These are phyloP conservation scores for Leptodirus hochenwartii DNA, from an alignment of 2,888 invertebrate species.

Conservation along the genomic window DNA sequence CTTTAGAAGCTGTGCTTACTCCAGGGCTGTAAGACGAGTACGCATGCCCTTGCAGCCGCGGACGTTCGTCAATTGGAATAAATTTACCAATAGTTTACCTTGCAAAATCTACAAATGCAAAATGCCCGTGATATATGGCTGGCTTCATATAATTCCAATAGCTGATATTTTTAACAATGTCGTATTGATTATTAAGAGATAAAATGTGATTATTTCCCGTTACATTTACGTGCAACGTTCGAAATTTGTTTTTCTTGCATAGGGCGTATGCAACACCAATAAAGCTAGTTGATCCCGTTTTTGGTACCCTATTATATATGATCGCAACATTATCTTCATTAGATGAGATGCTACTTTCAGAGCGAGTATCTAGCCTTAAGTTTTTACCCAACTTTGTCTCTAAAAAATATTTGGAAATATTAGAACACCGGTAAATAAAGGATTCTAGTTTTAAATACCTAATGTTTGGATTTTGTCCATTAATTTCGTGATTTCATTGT, in stretches of 20 bases:
- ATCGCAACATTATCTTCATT: slow-evolving; percentile 60
- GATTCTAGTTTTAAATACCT: no score
- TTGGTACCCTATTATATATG: slow-evolving; percentile 91
- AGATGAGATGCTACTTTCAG: no score
- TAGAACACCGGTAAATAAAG: no score
- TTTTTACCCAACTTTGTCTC: no score
- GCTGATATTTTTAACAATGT: slow-evolving; percentile 81
- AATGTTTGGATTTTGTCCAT: no score
- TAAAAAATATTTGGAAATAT: no score
- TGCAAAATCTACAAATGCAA: slow-evolving; percentile 89
- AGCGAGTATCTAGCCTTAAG: no score
- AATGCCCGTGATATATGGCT: slow-evolving; percentile 92
- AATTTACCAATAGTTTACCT: slow-evolving; percentile 49
- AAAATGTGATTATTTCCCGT: slow-evolving; percentile 93
- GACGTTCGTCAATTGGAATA: no score
- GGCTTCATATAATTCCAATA: slow-evolving; percentile 82
- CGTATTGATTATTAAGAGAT: slow-evolving; percentile 75
- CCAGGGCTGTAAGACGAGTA: no score
- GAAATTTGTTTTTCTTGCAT: slow-evolving; percentile 61
- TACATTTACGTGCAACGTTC: slow-evolving; percentile 87
- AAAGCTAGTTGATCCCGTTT: slow-evolving; percentile 93
- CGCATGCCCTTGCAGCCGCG: no score
- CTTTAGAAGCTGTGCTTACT: no score
- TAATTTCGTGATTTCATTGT: no score
- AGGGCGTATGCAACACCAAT: slow-evolving; percentile 81